Evolutionary conservation across 2,888 invertebrate species (phyloP), one percentile per base, ranked within the genome.

Genomic region (Pseudococcus longispinus): DNA sequence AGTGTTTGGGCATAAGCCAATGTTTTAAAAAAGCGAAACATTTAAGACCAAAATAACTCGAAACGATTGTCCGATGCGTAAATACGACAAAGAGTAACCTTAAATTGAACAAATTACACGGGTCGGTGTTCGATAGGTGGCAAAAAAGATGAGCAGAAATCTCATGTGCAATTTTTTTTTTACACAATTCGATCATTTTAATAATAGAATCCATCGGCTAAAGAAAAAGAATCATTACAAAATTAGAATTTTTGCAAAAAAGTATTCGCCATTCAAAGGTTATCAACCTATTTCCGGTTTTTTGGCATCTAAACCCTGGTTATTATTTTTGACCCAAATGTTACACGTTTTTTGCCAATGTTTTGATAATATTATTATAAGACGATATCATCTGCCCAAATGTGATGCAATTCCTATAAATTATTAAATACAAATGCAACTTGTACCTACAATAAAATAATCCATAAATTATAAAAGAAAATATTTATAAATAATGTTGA

Each of bases 121-220:
- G 77, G 13, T 80, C 8, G 20, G 23, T 13, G 55, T 8, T 55
- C n/a, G n/a, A 8, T 46, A n/a, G n/a, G 51, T 51, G n/a, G n/a
- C n/a, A 51, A 51, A 51, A 51, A 51, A n/a, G n/a, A 51, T 46
- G 44, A 46, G 44, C 15, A 13, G 44, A 46, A 46, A 46, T 46
- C 13, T 46, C 3, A 2, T 29, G 0, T 1, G 29, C 15, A 37
- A 0, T 37, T 29, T 32, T 37, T 26, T 26, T 26, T 65, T 65
- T n/a, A n/a, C n/a, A 9, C 8, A 37, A 8, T 26, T 23, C 1
- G 5, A 65, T 23, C 11, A 98, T 83, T 94, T 96, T 11, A 99
- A 99, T 91, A 92, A 95, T 0, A 97, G 96, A 26, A 96, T 95
- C 88, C 98, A 98, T 37, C 9, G 92, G 94, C 94, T 90, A 89